Evolutionary conservation across 2,797 vertebrate species (phyloP).

Genomic region (Schizopygopsis malacanthus): DNA sequence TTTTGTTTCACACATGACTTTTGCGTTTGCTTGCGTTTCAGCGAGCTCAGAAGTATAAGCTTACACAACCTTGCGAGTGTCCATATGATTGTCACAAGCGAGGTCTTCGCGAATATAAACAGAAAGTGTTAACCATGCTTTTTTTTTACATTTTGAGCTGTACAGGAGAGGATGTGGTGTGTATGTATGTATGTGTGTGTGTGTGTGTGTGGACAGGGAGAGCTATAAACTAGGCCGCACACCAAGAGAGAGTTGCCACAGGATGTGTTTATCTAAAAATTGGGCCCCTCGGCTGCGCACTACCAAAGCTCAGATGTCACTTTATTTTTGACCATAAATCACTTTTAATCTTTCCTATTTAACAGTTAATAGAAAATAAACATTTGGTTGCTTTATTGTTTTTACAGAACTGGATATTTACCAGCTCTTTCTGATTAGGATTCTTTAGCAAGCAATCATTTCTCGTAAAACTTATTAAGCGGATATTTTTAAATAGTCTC

Average conservation of each 20-base stretch:
- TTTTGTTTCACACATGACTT: background rate
- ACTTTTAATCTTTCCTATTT: background rate
- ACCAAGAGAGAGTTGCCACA: slow-evolving; percentile 58
- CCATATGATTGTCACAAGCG: slow-evolving; percentile 47
- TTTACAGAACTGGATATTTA: background rate
- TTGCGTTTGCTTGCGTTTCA: background rate
- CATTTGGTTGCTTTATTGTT: background rate
- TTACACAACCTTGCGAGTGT: slow-evolving; percentile 39
- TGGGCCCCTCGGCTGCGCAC: slow-evolving; percentile 51
- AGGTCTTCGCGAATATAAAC: slow-evolving; percentile 35
- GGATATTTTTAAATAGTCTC: background rate
- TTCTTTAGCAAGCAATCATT: background rate
- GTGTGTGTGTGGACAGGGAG: slow-evolving; percentile 40
- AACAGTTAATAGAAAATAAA: background rate
- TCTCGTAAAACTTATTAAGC: background rate
- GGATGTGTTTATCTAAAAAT: slow-evolving; percentile 63
- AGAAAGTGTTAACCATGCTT: slow-evolving; percentile 52
- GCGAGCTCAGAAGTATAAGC: slow-evolving; percentile 11
- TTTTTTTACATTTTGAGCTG: slow-evolving; percentile 51
- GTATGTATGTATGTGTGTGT: background rate
- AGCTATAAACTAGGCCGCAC: slow-evolving; percentile 58
- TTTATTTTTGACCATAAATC: slow-evolving; percentile 43
- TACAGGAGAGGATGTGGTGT: slow-evolving; percentile 59
- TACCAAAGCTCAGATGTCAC: slow-evolving; percentile 40
- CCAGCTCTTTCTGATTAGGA: background rate